phyloP scores from a whole-genome alignment of 2,888 invertebrate species.

The Andrena chrysosceles region DNA sequence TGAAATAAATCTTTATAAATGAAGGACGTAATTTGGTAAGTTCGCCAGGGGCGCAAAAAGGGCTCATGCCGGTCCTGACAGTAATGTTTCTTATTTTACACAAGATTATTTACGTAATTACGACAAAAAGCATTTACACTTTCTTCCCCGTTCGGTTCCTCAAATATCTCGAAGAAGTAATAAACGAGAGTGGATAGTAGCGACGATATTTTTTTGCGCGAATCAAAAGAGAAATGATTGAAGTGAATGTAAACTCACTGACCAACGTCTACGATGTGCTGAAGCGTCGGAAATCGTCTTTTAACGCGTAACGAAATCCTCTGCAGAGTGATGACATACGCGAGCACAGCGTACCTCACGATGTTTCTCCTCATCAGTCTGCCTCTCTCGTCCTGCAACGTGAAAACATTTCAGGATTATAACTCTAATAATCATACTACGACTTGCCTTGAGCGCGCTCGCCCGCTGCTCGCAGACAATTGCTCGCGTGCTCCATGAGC shows the following conservation, averaged over 20 bases:
- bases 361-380: conserved; percentile 96
- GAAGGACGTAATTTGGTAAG: too few species aligned
- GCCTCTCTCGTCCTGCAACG: conserved; percentile 93
- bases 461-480: background rate
- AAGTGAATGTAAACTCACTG: conserved; percentile 81
- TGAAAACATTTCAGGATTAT: conserved; percentile 59
- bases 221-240: conserved; percentile 7
- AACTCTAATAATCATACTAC: background rate
- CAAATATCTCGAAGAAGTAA: conserved; percentile 9
- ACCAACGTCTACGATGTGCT: conserved; percentile 96
- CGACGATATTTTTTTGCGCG: background rate
- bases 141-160: background rate
- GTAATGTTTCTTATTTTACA: background rate
- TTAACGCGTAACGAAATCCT: conserved; percentile 95
- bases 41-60: too few species aligned
- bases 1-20: too few species aligned
- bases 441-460: background rate
- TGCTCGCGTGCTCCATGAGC: background rate
- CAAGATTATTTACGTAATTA: background rate
- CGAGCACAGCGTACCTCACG: conserved; percentile 94
- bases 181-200: conserved; percentile 11
- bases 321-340: conserved; percentile 95
- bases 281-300: conserved; percentile 94
- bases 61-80: too few species aligned
- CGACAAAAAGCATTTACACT: background rate